These are phyloP conservation scores for Luffia ferchaultella DNA, from an alignment of 2,888 invertebrate genomes.

Conservation along the genomic window DNA sequence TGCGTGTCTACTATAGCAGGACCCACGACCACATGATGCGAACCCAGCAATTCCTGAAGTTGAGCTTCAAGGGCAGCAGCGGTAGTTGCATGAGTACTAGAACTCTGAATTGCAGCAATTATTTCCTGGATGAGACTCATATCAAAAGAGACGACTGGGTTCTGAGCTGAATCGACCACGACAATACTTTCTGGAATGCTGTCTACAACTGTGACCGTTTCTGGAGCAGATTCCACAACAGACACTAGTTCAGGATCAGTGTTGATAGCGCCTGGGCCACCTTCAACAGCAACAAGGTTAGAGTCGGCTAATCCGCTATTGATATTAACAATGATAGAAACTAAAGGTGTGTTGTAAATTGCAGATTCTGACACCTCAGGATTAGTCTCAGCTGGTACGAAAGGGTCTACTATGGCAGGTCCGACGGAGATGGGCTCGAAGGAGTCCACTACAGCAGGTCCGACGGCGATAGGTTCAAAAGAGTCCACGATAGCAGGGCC, in stretches of 20 bases:
- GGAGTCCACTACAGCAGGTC: slow-evolving; percentile 15
- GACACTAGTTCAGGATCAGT: slow-evolving; percentile 1
- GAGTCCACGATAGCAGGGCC: slow-evolving; percentile 21
- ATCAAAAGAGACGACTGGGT: neutral
- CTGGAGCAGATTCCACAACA: slow-evolving; percentile 8
- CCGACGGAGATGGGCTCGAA: slow-evolving; percentile 7
- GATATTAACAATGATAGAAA: slow-evolving; percentile 27
- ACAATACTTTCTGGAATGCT: slow-evolving; percentile 20
- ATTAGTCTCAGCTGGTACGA: slow-evolving; percentile 5
- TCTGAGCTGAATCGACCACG: slow-evolving; percentile 12
- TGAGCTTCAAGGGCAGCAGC: slow-evolving; percentile 28
- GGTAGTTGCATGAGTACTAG: slow-evolving; percentile 34
- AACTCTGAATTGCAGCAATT: slow-evolving; percentile 30
- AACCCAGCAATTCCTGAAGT: slow-evolving; percentile 21
- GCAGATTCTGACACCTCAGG: slow-evolving; percentile 3
- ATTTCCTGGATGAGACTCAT: slow-evolving; percentile 12
- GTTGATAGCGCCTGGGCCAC: neutral
- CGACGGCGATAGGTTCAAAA: slow-evolving; percentile 7
- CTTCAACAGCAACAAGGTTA: neutral
- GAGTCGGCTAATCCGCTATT: neutral
- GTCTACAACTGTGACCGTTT: slow-evolving; percentile 16
- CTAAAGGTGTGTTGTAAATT: slow-evolving; percentile 17
- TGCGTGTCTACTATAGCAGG: slow-evolving; percentile 9
- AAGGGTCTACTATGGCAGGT: slow-evolving; percentile 5
- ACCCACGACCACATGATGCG: slow-evolving; percentile 15